Base-by-base conservation (phyloP, 2,797 vertebrate genomes). In the Anabacerthia variegaticeps region DNA sequence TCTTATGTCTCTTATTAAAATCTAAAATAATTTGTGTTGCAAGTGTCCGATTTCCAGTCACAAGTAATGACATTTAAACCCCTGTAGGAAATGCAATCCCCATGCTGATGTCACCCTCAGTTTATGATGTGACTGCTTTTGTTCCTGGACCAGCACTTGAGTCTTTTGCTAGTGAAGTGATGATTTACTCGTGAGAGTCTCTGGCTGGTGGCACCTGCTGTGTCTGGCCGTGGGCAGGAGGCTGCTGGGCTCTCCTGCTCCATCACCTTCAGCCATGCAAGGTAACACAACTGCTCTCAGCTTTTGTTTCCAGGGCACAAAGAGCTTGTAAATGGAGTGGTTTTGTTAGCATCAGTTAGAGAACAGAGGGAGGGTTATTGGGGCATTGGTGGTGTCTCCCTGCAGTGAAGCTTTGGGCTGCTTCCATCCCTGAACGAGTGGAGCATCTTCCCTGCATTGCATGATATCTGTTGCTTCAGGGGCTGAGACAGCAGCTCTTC, bases 121-220 rank as follows among this genome's bases (percentile, higher is more conserved):
- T 93, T 95, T 95, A 94, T 85, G 94, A 93, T 84, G 80, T n/a
- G 93, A 14, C 91, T 94, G 92, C 89, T 88, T 96, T 93, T 96
- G 93, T 95, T 94, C 59, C 94, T 93, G 96, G 89, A 73, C 80
- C 49, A 74, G 80, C 91, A 73, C 80, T 96, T 14, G 73, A 69
- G 83, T 19, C 73, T 90, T 87, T 52, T 66, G 76, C 80, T 84
- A 1, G 79, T 3, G 43, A 51, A 85, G 85, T 11, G 85, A 30
- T 63, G 88, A 86, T 94, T 95, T 95, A 84, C 66, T 66, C 10
- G 10, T 26, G 65, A 52, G 59, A 43, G 55, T 15, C 67, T 12
- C 66, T 58, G 9, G 18, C 61, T 22, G 68, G 65, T 72, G 13
- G 9, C 82, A 88, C 91, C 93, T 88, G 93, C 92, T 74, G 59